Conservation (phyloP, 2,113 vertebrate genomes). For the Macrotis lagotis region DNA sequence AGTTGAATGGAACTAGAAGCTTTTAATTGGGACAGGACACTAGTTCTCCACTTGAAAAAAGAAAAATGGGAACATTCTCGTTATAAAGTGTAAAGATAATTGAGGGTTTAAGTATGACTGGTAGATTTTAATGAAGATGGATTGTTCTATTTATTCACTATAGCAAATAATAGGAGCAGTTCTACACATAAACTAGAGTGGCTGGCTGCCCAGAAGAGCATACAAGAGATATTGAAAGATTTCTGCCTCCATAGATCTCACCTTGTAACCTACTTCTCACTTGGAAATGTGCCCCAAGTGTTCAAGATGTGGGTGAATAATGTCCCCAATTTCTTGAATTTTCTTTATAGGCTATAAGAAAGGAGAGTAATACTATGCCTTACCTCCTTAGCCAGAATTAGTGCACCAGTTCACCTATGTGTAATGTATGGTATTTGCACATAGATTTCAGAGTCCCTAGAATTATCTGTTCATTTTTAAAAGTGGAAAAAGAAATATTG, state of each 20-base stretch:
- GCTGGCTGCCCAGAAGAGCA: background rate
- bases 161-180: background rate
- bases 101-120: background rate
- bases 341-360: background rate
- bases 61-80: background rate
- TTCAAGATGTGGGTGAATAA: background rate
- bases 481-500: background rate
- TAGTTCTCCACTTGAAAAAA: background rate
- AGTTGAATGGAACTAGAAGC: background rate
- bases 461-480: background rate
- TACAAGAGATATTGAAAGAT: background rate
- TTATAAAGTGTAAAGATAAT: background rate
- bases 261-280: background rate
- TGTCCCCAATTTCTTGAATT: background rate
- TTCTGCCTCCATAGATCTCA: background rate
- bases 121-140: background rate
- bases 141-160: background rate
- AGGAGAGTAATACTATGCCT: background rate
- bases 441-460: background rate
- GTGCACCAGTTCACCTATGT: background rate
- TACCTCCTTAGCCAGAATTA: background rate
- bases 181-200: background rate
- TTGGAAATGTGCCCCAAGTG: background rate
- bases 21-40: background rate
- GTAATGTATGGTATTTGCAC: background rate